Conservation (phyloP, 1,140 invertebrate species). For the Bombus polaris region DNA sequence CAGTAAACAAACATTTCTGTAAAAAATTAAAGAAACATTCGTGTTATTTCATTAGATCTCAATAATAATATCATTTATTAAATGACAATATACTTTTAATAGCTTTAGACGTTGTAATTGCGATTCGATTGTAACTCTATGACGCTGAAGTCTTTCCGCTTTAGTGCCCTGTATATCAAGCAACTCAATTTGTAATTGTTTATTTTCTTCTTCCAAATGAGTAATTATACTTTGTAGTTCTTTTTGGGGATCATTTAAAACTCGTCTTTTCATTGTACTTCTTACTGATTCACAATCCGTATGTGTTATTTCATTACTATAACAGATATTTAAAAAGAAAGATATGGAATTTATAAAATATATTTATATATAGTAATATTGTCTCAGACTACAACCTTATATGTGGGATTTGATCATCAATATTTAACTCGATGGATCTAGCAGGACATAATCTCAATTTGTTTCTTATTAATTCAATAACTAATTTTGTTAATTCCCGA, state of each 20-base stretch:
- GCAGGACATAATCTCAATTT: slow-evolving; percentile 80
- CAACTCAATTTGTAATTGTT: slow-evolving; percentile 78
- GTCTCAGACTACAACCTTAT: slow-evolving; percentile 38
- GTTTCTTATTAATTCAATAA: slow-evolving; percentile 82
- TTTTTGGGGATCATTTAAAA: slow-evolving; percentile 79
- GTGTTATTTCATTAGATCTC: slow-evolving; percentile 7
- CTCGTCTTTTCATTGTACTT: slow-evolving; percentile 75
- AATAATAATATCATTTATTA: neutral
- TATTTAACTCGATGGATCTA: slow-evolving; percentile 61
- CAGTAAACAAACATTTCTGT: slow-evolving; percentile 79
- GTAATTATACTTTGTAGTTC: slow-evolving; percentile 84
- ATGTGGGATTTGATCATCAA: slow-evolving; percentile 71
- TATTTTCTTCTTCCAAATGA: slow-evolving; percentile 83
- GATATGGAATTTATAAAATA: slow-evolving; percentile 2
- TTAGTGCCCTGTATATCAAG: slow-evolving; percentile 77
- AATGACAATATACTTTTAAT: slow-evolving; percentile 76
- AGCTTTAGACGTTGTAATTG: slow-evolving; percentile 82
- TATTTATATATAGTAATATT: neutral
- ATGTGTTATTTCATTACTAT: slow-evolving; percentile 69
- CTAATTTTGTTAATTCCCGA: slow-evolving; percentile 81
- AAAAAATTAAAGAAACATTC: slow-evolving; percentile 46
- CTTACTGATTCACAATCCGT: slow-evolving; percentile 72
- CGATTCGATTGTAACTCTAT: slow-evolving; percentile 80
- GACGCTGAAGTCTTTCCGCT: slow-evolving; percentile 77
- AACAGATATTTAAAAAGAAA: slow-evolving; percentile 24